Base-by-base conservation (phyloP, 2,797 vertebrate species). In the Pipistrellus kuhlii region DNA sequence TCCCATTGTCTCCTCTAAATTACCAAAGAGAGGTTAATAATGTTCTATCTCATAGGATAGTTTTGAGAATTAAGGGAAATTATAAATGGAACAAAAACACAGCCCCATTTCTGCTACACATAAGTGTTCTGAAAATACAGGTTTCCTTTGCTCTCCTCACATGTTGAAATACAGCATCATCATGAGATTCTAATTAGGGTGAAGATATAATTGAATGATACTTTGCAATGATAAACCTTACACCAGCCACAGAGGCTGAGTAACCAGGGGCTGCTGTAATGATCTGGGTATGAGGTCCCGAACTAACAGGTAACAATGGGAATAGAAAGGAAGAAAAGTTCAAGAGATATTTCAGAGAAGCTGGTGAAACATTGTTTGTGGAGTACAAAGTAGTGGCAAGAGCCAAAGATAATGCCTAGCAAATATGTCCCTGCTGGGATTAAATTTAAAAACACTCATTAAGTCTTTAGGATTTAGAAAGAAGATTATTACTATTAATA, bases 1-100 rank as follows among this genome's bases (percentile, higher is more conserved):
- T 62, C n/a, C 68, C 32, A 72, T 1, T 53, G 14, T 64, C 27
- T 53, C 53, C 76, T 86, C 41, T 32, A 12, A 83, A 80, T 89
- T 75, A 59, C 46, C 71, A 64, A 51, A 48, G 46, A 64, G 6
- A 69, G 20, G 12, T 25, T 41, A 46, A 41, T 59, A 55, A 57
- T 80, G 35, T 51, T 59, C n/a, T 68, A 51, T 41, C 17, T 71
- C 53, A 35, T 17, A 68, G 21, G 21, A 44, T 17, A 68, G 44
- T 69, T 72, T 81, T 95, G 32, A 81, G 17, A 87, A 80, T 80
- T 21, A 89, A 30, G 51, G 5, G 2, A 91, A 91, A 44, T 82
- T 32, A 21, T 17, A 20, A 23, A 15, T 51, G 25, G 41, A 66
- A 71, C 46, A 86, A 59, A 41, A 91, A 48, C 8, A 44, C 0